These are phyloP conservation scores for Saxidomus purpurata DNA, from an alignment of 1,140 invertebrate genomes.

Conservation along the genomic window DNA sequence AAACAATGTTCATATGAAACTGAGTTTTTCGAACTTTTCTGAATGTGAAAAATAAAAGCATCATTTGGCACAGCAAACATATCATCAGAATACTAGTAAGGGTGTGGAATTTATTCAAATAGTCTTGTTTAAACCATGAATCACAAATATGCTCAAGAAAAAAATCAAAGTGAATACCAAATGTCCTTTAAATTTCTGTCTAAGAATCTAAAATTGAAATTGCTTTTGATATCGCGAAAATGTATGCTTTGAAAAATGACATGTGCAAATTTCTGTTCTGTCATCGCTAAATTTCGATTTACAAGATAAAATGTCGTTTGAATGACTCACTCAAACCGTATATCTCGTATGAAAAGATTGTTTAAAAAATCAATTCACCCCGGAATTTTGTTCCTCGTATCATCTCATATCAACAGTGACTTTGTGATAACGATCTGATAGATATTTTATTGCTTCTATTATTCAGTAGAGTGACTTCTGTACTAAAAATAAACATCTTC, in stretches of 20 bases:
- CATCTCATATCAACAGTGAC: slow-evolving; percentile 22
- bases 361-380: slow-evolving; percentile 34
- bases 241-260: slow-evolving; percentile 19
- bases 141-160: background rate
- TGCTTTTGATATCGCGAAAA: background rate
- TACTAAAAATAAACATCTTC: slow-evolving; percentile 35
- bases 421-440: slow-evolving; percentile 10
- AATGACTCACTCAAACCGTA: slow-evolving; percentile 25
- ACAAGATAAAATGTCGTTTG: slow-evolving; percentile 20
- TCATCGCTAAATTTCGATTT: slow-evolving; percentile 23
- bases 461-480: slow-evolving; percentile 14
- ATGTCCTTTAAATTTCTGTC: background rate
- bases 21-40: too few relatives aligned
- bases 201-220: slow-evolving; percentile 17
- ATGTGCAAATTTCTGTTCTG: slow-evolving; percentile 23
- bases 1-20: too few relatives aligned
- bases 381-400: slow-evolving; percentile 7
- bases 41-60: too few relatives aligned
- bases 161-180: background rate
- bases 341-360: slow-evolving; percentile 14
- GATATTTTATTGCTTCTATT: slow-evolving; percentile 43
- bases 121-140: background rate
- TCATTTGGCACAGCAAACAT: too few relatives aligned
- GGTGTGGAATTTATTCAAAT: too few relatives aligned
- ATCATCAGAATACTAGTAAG: too few relatives aligned